Evolutionary conservation across 2,113 vertebrate species (phyloP).

Genomic region (Gambusia affinis): DNA sequence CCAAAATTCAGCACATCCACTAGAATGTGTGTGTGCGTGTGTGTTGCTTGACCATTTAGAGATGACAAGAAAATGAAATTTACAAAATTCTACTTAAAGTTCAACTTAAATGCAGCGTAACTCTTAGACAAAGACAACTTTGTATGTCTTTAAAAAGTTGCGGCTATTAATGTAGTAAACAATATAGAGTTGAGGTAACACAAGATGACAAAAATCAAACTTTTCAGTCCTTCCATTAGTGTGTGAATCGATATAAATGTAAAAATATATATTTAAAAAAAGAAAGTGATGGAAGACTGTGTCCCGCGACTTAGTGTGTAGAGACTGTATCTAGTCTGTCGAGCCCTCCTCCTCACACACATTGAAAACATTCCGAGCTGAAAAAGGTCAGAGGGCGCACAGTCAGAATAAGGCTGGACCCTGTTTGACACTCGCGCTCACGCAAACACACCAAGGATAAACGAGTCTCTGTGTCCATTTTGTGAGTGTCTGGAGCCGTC

Average conservation of each 20-base stretch:
- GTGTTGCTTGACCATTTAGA: not conserved
- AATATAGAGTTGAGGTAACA: not conserved
- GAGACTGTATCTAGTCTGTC: constrained; percentile 13
- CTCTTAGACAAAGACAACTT: not conserved
- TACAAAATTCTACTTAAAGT: not conserved
- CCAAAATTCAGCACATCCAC: not conserved
- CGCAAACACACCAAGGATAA: constrained; percentile 13
- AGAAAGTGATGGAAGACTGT: constrained; percentile 23
- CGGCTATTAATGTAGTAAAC: not conserved
- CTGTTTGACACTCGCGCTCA: constrained; percentile 34
- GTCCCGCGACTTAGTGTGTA: constrained; percentile 5
- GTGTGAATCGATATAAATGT: not conserved
- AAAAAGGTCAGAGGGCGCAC: constrained; percentile 68
- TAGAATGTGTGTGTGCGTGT: not conserved
- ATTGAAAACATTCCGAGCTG: constrained; percentile 74
- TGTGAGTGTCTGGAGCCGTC: constrained; percentile 15
- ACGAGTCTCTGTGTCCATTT: constrained; percentile 8
- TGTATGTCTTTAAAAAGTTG: not conserved
- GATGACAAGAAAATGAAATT: not conserved
- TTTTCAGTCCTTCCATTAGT: not conserved
- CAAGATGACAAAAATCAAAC: not conserved
- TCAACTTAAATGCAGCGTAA: not conserved
- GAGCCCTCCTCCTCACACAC: constrained; percentile 60
- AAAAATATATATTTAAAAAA: not conserved
- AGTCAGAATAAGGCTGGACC: constrained; percentile 42